Conservation (phyloP, 2,113 vertebrate species). For the Hystrix cristata region DNA sequence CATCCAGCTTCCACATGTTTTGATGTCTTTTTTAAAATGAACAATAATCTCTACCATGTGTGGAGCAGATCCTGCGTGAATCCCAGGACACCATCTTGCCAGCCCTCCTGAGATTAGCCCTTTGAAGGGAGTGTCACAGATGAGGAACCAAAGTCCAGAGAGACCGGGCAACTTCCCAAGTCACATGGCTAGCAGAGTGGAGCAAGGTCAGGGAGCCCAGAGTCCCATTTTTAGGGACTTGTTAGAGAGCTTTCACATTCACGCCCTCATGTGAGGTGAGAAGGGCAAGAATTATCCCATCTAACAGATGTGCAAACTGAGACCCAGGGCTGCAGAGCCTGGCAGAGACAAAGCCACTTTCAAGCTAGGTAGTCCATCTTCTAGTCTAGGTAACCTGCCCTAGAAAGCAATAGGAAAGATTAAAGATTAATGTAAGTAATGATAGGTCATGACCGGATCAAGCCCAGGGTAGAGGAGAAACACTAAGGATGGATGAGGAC, state of each 20-base stretch:
- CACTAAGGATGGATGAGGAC: neutral
- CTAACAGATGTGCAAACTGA: neutral
- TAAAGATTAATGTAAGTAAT: neutral
- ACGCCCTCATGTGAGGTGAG: neutral
- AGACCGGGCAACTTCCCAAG: neutral
- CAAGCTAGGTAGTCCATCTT: neutral
- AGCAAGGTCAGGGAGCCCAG: neutral
- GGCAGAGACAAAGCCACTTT: neutral
- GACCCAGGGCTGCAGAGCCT: neutral
- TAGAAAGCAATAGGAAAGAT: neutral
- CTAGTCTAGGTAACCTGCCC: neutral
- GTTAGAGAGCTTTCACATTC: neutral
- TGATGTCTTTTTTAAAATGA: neutral
- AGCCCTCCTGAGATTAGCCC: neutral
- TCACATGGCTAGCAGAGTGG: neutral
- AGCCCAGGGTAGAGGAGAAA: neutral
- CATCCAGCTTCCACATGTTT: neutral
- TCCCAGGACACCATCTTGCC: accelerated
- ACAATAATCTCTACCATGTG: accelerated
- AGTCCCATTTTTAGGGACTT: neutral
- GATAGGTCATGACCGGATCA: neutral
- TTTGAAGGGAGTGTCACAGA: neutral
- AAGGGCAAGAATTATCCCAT: neutral
- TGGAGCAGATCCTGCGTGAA: accelerated
- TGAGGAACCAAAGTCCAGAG: neutral